These are phyloP conservation scores for Craterocephalus amniculus DNA, from an alignment of 2,797 vertebrate genomes.

Conservation along the genomic window DNA sequence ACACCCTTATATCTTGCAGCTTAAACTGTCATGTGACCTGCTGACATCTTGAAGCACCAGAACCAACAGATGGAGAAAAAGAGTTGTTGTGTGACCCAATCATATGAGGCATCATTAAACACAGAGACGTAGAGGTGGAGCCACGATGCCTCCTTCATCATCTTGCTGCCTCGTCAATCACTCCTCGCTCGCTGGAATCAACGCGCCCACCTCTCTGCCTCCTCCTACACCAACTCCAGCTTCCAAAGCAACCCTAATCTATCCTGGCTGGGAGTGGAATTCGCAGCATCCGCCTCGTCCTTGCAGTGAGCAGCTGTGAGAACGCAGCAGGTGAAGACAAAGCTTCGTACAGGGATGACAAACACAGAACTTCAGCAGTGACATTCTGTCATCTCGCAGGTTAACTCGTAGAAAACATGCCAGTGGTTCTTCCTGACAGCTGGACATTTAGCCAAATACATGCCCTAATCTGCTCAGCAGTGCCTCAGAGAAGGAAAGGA, in stretches of 20 bases:
- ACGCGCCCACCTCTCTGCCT: slow-evolving; percentile 7
- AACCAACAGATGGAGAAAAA: no score
- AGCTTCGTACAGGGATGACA: neutral
- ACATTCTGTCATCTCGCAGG: neutral
- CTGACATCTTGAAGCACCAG: no score
- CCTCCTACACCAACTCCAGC: neutral
- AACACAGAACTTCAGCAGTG: neutral
- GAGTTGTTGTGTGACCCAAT: neutral
- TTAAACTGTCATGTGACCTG: no score
- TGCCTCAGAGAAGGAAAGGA: no score
- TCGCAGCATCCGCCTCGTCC: no score
- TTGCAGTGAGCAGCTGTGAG: neutral
- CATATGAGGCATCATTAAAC: neutral
- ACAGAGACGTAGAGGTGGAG: neutral
- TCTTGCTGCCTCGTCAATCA: slow-evolving; percentile 19
- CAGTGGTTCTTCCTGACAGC: no score
- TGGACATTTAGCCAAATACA: no score
- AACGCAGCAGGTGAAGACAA: neutral
- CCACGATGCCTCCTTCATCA: no score
- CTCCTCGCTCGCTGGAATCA: neutral
- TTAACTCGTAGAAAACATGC: no score
- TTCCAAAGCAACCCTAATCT: slow-evolving; percentile 8
- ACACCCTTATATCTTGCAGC: no score
- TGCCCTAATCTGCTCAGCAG: no score
- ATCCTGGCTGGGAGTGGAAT: neutral